Percentiles rank a stretch among this genome's conserved stretches.
phyloP scores from a whole-genome alignment of 2,113 vertebrate species.

The Sinocyclocheilus rhinocerous region DNA sequence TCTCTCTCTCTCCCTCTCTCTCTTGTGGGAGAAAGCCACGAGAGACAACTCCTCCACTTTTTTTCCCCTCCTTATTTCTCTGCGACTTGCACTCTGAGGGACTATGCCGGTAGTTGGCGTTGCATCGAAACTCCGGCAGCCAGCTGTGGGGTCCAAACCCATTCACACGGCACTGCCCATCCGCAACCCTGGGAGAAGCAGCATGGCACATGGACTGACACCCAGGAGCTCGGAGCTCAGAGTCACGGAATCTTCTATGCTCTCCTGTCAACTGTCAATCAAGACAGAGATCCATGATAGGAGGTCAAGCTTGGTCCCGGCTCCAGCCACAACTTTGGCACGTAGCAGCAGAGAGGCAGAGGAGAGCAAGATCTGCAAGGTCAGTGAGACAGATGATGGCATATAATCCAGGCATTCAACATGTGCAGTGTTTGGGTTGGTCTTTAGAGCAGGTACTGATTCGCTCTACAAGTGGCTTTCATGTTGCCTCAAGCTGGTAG shows the following conservation, averaged over 20 bases:
- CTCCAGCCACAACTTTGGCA: constrained; percentile 57
- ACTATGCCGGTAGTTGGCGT: constrained; percentile 96
- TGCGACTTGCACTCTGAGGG: constrained; percentile 23
- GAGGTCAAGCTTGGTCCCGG: constrained; percentile 50
- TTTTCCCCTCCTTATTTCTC: constrained; percentile 38
- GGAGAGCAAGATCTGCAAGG: constrained; percentile 94
- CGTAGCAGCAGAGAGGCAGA: constrained; percentile 80
- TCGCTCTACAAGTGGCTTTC: constrained; percentile 55
- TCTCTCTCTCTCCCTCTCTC: constrained; percentile 18
- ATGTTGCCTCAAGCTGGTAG: not conserved
- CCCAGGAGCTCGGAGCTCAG: constrained; percentile 78
- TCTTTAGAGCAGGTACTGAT: not conserved
- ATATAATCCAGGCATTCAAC: not conserved
- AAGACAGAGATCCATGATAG: constrained; percentile 82
- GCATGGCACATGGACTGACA: constrained; percentile 75
- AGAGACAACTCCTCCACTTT: constrained; percentile 46
- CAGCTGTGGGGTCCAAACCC: constrained; percentile 85
- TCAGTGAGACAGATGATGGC: constrained; percentile 59
- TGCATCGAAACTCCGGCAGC: constrained; percentile 91
- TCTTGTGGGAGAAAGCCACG: constrained; percentile 38
- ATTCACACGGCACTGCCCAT: constrained; percentile 90
- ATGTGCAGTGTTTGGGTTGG: not conserved
- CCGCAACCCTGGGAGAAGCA: constrained; percentile 78
- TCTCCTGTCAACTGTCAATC: constrained; percentile 86
- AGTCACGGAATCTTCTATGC: constrained; percentile 69